Evolutionary conservation across 2,113 vertebrate genomes (phyloP), one percentile per base, ranked within the genome.

Genomic region (Glaucomys volans): DNA sequence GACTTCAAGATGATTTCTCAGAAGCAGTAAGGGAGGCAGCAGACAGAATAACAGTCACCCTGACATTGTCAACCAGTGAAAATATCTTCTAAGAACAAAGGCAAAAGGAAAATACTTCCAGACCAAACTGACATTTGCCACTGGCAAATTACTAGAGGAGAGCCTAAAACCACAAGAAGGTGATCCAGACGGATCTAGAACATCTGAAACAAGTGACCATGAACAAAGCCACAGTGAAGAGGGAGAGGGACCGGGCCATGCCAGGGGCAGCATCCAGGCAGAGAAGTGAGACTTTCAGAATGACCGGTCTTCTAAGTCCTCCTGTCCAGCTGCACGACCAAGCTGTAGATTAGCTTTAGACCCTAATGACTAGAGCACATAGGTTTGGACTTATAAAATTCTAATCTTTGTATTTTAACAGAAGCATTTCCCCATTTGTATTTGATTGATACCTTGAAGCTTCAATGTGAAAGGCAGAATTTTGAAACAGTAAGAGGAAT

Each of bases 361-460:
- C 54, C 40, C 50, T 54, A 52, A 80, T 52, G 24, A 80, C 44
- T 32, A 54, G 62, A 79, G 64, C 32, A 80, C 50, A 66, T 22
- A 11, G 71, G 50, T 54, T 0, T 47, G n/a, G 26, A 79, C 42
- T 54, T 90, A 12, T 44, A 80, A 93, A 96, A 90, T 80, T 35
- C 32, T 37, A 47, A 24, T 42, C 44, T 79, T 64, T 35, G 13
- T 17, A 84, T 80, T 93, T 90, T 52, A 80, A 85, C 64, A n/a
- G 9, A 44, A 90, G 17, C n/a, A n/a, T 50, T 42, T 54, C 75
- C n/a, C 37, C 37, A 47, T 57, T 87, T 67, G 57, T 59, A 77
- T 72, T 64, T 84, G 37, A 71, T 62, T 71, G 32, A 77, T 24
- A 96, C 74, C 82, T 81, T 47, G 66, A 90, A 90, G 42, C 30